These are phyloP conservation scores for Sitta europaea DNA, from an alignment of 2,113 vertebrate genomes.

Conservation along the genomic window DNA sequence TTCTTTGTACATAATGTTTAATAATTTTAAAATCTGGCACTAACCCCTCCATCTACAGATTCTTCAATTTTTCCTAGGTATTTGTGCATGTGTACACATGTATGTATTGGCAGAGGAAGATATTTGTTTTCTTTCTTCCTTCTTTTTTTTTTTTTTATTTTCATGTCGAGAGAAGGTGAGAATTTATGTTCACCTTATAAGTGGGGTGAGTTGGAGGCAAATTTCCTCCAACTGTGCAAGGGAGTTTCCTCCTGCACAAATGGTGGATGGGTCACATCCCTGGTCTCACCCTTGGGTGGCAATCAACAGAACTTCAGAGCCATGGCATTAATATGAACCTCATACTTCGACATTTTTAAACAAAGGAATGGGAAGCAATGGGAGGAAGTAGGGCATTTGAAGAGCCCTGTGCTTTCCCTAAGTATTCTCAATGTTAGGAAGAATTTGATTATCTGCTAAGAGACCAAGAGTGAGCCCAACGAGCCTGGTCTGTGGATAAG, in stretches of 20 bases:
- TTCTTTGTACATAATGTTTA: slow-evolving; percentile 45
- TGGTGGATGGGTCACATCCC: neutral
- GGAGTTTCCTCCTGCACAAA: neutral
- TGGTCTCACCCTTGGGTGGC: neutral
- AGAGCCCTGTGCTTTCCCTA: neutral
- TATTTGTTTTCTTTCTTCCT: neutral
- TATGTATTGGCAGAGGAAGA: neutral
- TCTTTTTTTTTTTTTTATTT: neutral
- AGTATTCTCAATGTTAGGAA: neutral
- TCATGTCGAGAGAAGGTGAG: neutral
- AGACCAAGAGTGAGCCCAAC: neutral
- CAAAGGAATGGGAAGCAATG: neutral
- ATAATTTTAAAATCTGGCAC: slow-evolving; percentile 18
- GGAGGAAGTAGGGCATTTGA: neutral
- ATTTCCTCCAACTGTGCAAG: neutral
- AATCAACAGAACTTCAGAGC: neutral
- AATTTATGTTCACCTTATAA: too few species aligned
- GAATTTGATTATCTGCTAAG: neutral
- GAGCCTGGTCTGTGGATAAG: neutral
- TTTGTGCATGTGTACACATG: neutral
- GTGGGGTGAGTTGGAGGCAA: neutral
- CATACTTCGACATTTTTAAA: neutral
- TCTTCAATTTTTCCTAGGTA: neutral
- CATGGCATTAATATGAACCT: neutral
- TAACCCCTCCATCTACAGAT: neutral